These are phyloP conservation scores for Hippolais icterina DNA, from an alignment of 2,113 vertebrate species.

Conservation along the genomic window DNA sequence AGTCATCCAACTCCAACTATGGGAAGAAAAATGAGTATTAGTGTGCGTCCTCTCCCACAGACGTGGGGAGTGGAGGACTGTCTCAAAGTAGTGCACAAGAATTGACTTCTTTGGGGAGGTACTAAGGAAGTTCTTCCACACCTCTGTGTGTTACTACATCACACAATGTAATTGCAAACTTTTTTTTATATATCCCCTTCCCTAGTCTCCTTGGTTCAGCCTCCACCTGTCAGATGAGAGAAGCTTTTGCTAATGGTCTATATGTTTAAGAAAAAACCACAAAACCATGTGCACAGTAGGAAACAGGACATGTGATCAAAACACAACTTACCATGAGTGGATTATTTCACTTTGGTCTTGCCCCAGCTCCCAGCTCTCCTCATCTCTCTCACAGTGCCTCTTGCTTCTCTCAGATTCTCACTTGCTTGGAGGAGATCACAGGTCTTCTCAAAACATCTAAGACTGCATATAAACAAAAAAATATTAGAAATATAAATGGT, in stretches of 20 bases:
- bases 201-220: not conserved
- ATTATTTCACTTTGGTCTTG: not conserved
- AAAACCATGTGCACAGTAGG: not conserved
- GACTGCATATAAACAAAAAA: not conserved
- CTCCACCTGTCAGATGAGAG: not conserved
- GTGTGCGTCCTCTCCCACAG: not conserved
- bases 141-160: not conserved
- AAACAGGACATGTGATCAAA: not conserved
- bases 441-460: not conserved
- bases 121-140: not conserved
- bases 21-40: not conserved
- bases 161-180: not conserved
- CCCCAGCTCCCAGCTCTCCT: not conserved
- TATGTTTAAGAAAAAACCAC: not conserved
- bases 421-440: not conserved
- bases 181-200: not conserved
- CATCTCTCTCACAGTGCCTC: not conserved
- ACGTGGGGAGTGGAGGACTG: fast-evolving
- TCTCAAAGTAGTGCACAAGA: not conserved
- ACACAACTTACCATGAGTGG: not conserved
- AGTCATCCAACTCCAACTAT: not conserved
- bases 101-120: not conserved
- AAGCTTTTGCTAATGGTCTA: not conserved
- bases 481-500: not conserved
- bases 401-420: not conserved